A percentile compares a stretch with the other conserved stretches of the same genome.
These are phyloP conservation scores for Galbula dea DNA, from an alignment of 2,113 vertebrate species.

Conservation along the genomic window DNA sequence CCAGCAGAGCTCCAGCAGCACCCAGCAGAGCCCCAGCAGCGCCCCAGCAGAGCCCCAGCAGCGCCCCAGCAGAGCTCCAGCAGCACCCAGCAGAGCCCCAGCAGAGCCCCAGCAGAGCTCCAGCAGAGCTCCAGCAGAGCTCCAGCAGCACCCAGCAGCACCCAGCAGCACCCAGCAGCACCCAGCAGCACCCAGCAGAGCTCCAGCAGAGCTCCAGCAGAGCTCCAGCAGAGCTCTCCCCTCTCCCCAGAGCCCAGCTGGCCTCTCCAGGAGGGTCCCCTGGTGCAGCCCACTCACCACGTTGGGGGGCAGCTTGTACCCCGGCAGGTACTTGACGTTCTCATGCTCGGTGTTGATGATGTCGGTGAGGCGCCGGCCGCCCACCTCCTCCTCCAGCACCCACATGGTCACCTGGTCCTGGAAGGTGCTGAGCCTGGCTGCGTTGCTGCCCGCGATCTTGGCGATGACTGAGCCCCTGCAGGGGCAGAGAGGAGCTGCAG, in stretches of 20 bases:
- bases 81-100: too few relatives aligned
- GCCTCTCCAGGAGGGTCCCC: too few relatives aligned
- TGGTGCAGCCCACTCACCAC: slow-evolving; percentile 90
- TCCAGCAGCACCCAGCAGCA: too few relatives aligned
- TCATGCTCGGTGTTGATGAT: slow-evolving; percentile 95
- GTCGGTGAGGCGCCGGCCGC: slow-evolving; percentile 85
- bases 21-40: too few relatives aligned
- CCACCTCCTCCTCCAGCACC: slow-evolving; percentile 92
- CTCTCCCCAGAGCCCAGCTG: fast-evolving
- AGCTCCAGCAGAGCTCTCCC: neutral
- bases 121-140: neutral
- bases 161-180: too few relatives aligned
- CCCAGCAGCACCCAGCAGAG: too few relatives aligned
- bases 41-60: too few relatives aligned
- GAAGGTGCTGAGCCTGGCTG: slow-evolving; percentile 80
- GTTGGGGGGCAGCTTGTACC: slow-evolving; percentile 91
- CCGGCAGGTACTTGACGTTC: slow-evolving; percentile 93
- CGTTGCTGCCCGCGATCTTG: slow-evolving; percentile 90
- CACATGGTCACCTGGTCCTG: slow-evolving; percentile 90
- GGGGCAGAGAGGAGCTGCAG: neutral
- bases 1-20: neutral
- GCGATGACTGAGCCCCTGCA: slow-evolving; percentile 95
- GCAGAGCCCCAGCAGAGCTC: too few relatives aligned
- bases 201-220: too few relatives aligned
- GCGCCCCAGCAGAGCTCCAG: neutral